Conservation (phyloP, 2,113 vertebrate species). For the Poecile atricapillus region DNA sequence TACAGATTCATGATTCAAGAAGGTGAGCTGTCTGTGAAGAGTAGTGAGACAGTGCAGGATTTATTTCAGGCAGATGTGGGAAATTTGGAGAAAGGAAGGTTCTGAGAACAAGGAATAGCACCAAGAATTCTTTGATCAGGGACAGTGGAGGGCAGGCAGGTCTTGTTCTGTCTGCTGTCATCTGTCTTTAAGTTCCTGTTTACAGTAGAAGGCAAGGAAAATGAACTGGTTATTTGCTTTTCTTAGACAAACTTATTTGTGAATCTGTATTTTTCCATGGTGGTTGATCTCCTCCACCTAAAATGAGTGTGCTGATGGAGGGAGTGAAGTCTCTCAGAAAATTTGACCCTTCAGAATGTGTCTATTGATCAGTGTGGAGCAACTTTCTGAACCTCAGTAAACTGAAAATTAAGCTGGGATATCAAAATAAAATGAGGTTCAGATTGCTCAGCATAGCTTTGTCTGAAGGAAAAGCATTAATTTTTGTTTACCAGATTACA, state of each 20-base stretch:
- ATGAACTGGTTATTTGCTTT: neutral
- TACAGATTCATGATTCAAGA: neutral
- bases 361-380: neutral
- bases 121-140: neutral
- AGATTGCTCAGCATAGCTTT: constrained; percentile 12
- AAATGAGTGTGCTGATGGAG: neutral
- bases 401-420: neutral
- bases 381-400: neutral
- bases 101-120: neutral
- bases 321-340: neutral
- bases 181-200: neutral
- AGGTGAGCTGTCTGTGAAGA: neutral
- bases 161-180: neutral
- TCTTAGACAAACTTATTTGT: neutral
- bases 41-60: neutral
- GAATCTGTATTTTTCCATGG: neutral
- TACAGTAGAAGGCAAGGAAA: neutral
- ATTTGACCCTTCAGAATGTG: neutral
- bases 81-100: neutral
- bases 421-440: neutral
- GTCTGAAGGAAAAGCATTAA: neutral
- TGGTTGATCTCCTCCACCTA: neutral
- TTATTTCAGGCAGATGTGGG: neutral
- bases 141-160: neutral
- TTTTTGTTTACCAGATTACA: neutral